A percentile compares a stretch with the other conserved stretches of the same genome.
Conservation (phyloP, 2,888 invertebrate genomes). For the Rotaria magnacalcarata region DNA sequence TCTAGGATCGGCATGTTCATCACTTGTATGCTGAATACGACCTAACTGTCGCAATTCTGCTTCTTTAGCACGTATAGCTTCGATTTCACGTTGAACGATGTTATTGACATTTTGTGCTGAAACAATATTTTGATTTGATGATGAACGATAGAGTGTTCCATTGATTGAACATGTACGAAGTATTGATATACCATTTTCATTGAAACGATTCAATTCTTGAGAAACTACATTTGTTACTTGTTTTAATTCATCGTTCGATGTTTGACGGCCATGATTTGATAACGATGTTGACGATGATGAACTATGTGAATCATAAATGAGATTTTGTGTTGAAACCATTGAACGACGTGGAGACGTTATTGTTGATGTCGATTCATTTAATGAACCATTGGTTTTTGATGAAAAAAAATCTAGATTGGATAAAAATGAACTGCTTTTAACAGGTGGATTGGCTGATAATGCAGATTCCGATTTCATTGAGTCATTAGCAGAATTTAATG, state of each 20-base stretch:
- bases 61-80: constrained; percentile 14
- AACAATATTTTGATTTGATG: constrained; percentile 4
- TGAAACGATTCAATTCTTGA: constrained; percentile 26
- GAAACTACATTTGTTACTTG: not conserved
- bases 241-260: not conserved
- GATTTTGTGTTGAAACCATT: not conserved
- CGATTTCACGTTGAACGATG: constrained; percentile 32
- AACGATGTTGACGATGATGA: not conserved
- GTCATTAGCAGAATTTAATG: not conserved
- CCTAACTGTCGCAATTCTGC: not conserved
- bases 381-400: not conserved
- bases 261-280: not conserved
- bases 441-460: not conserved
- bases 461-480: not conserved
- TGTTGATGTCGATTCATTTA: not conserved
- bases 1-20: constrained; percentile 32
- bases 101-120: not conserved
- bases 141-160: not conserved
- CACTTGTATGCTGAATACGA: constrained; percentile 20
- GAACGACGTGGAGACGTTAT: not conserved
- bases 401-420: constrained; percentile 27
- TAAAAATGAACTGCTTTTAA: not conserved
- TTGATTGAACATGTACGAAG: not conserved
- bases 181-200: not conserved
- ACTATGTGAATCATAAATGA: not conserved